Conservation (phyloP, 2,797 vertebrate species). For the Rhinella marina region DNA sequence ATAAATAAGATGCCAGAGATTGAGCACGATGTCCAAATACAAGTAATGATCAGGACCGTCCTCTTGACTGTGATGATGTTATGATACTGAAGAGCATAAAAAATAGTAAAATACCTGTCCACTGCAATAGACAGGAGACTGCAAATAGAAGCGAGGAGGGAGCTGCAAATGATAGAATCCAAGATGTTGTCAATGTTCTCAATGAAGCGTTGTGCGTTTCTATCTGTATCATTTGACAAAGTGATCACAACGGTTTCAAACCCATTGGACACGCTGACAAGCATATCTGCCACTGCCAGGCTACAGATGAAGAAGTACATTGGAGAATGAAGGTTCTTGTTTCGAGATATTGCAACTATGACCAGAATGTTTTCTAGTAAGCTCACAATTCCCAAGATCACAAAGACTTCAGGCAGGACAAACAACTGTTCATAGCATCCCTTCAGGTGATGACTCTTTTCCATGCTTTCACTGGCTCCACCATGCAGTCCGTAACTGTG, state of each 20-base stretch:
- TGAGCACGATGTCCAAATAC: conserved; percentile 88
- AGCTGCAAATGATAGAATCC: conserved; percentile 95
- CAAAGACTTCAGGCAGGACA: conserved; percentile 91
- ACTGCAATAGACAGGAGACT: conserved; percentile 92
- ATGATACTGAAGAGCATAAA: conserved; percentile 95
- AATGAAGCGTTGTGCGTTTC: conserved; percentile 78
- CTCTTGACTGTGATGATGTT: conserved; percentile 89
- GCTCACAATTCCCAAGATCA: conserved; percentile 89
- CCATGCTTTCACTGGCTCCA: conserved; percentile 68
- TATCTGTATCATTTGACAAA: conserved; percentile 81
- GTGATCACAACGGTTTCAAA: conserved; percentile 93
- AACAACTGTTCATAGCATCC: conserved; percentile 91
- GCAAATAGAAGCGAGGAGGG: conserved; percentile 92
- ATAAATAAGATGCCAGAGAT: conserved; percentile 89
- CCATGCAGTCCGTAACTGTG: conserved; percentile 66
- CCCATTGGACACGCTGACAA: conserved; percentile 93
- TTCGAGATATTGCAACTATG: conserved; percentile 88
- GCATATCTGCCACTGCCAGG: conserved; percentile 92
- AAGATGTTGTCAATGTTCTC: conserved; percentile 93
- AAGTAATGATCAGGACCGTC: conserved; percentile 80
- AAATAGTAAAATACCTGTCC: conserved; percentile 95
- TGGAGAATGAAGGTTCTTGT: conserved; percentile 94
- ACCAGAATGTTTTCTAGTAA: conserved; percentile 92
- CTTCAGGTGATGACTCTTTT: conserved; percentile 75
- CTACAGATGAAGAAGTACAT: conserved; percentile 99